Evolutionary conservation across 2,113 vertebrate genomes (phyloP).

Genomic region (Gavialis gangeticus): DNA sequence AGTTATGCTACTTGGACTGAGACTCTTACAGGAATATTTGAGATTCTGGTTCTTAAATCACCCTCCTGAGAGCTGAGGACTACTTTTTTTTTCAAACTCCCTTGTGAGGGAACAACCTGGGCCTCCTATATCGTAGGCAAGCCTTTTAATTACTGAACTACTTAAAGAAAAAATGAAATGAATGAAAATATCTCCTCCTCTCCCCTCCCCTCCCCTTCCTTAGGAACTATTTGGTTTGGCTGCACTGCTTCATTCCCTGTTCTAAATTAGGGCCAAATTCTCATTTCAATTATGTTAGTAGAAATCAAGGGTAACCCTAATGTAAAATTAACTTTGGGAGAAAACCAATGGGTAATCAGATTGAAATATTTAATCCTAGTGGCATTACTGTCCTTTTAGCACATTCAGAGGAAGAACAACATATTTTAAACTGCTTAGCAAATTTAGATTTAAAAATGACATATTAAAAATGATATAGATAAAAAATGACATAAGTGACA

Average conservation of each 20-base stretch:
- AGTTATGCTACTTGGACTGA: no score
- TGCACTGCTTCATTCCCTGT: neutral
- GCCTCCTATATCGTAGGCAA: no score
- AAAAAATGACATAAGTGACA: fast-evolving
- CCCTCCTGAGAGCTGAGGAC: no score
- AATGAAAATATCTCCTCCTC: neutral
- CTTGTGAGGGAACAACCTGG: no score
- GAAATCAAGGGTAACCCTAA: neutral
- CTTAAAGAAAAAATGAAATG: neutral
- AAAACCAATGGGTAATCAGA: slow-evolving; percentile 15
- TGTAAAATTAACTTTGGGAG: neutral
- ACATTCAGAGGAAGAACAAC: neutral
- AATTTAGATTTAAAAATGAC: no score
- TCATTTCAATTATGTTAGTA: neutral
- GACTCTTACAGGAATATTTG: no score
- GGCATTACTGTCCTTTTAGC: neutral
- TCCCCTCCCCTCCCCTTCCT: neutral
- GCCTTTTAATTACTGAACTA: neutral
- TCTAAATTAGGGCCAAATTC: neutral
- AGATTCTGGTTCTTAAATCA: no score
- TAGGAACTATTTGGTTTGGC: neutral
- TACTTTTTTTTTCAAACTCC: no score
- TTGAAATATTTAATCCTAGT: neutral
- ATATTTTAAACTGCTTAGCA: neutral
- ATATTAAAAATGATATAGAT: no score